Evolutionary conservation across 2,113 vertebrate genomes (phyloP).

Genomic region (Catharus minimus): DNA sequence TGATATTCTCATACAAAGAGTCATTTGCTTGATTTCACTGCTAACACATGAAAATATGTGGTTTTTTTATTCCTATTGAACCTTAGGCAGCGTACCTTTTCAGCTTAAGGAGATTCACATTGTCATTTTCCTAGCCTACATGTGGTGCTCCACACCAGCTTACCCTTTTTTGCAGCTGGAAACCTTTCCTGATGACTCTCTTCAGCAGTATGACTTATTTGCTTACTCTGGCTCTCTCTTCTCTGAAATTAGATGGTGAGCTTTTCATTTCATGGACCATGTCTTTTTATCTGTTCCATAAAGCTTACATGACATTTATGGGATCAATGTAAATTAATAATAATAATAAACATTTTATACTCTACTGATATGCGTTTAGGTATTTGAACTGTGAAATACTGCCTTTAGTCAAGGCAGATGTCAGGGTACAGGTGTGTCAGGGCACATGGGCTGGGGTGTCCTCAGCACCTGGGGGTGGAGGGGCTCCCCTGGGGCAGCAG

Average conservation of each 20-base stretch:
- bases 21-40: neutral
- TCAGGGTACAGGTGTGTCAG: neutral
- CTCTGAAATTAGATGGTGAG: slow-evolving; percentile 23
- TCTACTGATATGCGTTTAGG: neutral
- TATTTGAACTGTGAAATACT: neutral
- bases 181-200: neutral
- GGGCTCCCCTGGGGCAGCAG: fast-evolving
- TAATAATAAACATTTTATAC: slow-evolving; percentile 50
- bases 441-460: fast-evolving
- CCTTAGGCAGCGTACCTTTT: neutral
- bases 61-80: neutral
- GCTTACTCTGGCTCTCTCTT: neutral
- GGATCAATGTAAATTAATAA: slow-evolving; percentile 33
- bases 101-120: neutral
- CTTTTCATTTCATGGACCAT: slow-evolving; percentile 50
- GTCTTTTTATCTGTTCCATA: slow-evolving; percentile 50
- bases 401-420: neutral
- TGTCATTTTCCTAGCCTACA: neutral
- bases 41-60: neutral
- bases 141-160: neutral
- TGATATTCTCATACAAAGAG: neutral
- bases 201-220: neutral
- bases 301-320: slow-evolving; percentile 40
- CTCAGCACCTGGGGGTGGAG: neutral
- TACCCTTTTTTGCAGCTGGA: neutral